Evolutionary conservation across 2,113 vertebrate genomes (phyloP), one percentile per base, ranked within the genome.

Genomic region (Gallinago paraguaiae): DNA sequence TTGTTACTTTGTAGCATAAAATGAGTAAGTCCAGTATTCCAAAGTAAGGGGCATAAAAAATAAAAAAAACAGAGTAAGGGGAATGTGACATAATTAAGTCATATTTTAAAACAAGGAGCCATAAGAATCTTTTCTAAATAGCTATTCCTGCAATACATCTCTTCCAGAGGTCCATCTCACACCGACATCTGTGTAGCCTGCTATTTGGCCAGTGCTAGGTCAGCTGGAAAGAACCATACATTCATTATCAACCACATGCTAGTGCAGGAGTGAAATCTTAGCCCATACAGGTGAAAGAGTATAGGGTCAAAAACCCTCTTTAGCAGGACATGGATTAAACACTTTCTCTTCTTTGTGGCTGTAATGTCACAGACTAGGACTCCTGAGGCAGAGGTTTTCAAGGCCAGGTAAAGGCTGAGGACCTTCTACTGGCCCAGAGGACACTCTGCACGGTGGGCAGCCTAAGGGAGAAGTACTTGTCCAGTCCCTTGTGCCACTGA

Each of bases 1-100:
- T 95, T 91, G 79, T 48, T 56, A 56, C 43, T 94, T 74, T 69
- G 37, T 67, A 82, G 63, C 75, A 78, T 56, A 80, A 86, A 89
- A 90, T 28, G 0, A 72, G 61, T 51, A 81, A 69, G 92, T 51
- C 25, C 77, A 85, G 56, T 14, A 85, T 71, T 92, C 27, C 39
- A 48, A 50, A 93, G 59, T 25, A 87, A 78, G 7, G 3, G 25
- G 9, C 28, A 43, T 60, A 50, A 11, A 12, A 16, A 31, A 33
- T 9, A 12, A 39, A 25, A 39, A 25, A 2, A 6, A 16, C 46
- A 46, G 8, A n/a, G 0, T 64, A 88, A 91, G 64, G 88, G 61
- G 65, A 93, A 88, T 35, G 59, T 51, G 13, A 89, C 37, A 41
- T 48, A 79, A 70, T 4, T 17, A 78, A 80, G 25, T 67, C 9